These are phyloP conservation scores for Pygathrix nemaeus DNA, from an alignment of 2,113 vertebrate species.

Conservation along the genomic window DNA sequence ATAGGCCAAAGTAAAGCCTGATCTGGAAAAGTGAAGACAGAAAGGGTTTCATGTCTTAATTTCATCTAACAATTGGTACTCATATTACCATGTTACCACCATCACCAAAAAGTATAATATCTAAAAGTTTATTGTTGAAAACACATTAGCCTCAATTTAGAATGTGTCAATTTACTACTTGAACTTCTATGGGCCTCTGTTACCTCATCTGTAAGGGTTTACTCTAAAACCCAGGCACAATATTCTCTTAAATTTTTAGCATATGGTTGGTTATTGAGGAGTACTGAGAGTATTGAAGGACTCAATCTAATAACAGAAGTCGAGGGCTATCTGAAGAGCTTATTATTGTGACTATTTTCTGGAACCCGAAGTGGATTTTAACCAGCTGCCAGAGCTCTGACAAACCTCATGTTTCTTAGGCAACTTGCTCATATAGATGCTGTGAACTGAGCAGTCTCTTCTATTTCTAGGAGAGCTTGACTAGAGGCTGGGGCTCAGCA, in stretches of 20 bases:
- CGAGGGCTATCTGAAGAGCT: neutral
- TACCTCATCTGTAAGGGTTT: neutral
- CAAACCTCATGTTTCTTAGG: neutral
- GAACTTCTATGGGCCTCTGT: neutral
- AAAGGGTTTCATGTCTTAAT: neutral
- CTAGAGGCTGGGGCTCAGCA: neutral
- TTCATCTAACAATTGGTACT: neutral
- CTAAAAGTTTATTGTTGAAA: neutral
- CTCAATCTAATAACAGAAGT: neutral
- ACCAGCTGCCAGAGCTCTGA: neutral
- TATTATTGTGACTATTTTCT: neutral
- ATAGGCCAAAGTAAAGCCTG: neutral
- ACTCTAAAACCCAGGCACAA: neutral
- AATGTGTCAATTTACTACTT: neutral
- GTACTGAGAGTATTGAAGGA: neutral
- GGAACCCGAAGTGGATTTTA: neutral
- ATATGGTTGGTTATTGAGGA: neutral
- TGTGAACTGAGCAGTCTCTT: neutral
- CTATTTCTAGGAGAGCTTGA: no score
- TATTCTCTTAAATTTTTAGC: neutral
- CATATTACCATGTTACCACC: neutral
- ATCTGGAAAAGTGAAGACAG: neutral
- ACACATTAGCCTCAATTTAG: neutral
- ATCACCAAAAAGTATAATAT: neutral
- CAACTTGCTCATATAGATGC: neutral